phyloP scores from a whole-genome alignment of 1,140 invertebrate species.

The Cydia pomonella region DNA sequence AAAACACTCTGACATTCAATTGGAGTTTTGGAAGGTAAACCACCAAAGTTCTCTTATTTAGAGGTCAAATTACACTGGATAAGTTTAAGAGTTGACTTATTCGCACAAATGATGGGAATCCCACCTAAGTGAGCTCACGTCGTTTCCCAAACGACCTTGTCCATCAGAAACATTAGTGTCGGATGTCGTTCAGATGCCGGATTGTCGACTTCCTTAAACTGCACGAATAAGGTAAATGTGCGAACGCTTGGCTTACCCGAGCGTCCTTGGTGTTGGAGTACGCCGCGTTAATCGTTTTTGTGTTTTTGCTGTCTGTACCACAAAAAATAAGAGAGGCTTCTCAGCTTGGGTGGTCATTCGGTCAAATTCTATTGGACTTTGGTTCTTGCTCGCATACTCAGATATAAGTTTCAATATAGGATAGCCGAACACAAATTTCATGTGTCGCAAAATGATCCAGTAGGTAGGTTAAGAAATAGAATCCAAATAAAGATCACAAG shows the following conservation, averaged over 20 bases:
- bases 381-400: no score
- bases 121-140: not conserved
- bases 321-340: not conserved
- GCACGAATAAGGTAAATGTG: constrained; percentile 14
- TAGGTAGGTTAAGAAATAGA: no score
- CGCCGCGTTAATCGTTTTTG: not conserved
- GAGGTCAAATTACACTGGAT: no score
- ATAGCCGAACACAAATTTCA: no score
- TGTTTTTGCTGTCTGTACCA: not conserved
- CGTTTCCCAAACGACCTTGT: constrained; percentile 21
- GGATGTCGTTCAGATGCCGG: constrained; percentile 26
- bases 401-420: no score
- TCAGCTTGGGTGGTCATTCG: not conserved
- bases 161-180: constrained; percentile 26
- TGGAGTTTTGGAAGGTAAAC: no score
- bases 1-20: no score
- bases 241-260: not conserved
- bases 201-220: constrained; percentile 32
- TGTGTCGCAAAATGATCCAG: no score
- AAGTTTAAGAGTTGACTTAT: no score
- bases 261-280: not conserved
- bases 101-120: not conserved
- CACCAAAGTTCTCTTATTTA: no score
- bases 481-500: no score
- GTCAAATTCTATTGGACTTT: not conserved